Conservation (phyloP, 2,888 invertebrate genomes). For the Calameuta pallipes region DNA sequence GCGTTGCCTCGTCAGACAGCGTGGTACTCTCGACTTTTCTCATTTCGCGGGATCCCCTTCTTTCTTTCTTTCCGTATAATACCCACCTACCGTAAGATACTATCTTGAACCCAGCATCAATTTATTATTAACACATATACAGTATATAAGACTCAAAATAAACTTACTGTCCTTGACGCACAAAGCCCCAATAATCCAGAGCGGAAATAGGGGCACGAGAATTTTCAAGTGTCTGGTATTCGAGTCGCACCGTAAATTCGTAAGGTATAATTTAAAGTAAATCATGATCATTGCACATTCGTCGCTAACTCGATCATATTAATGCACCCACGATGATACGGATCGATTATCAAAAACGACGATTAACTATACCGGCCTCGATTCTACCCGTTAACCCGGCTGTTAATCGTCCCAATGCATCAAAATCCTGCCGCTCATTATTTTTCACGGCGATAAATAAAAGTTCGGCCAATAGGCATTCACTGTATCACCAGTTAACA, state of each 20-base stretch:
- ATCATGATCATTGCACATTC: slow-evolving; percentile 58
- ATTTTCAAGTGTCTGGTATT: slow-evolving; percentile 48
- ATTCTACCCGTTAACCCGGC: neutral
- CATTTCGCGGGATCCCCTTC: neutral
- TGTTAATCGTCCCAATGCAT: neutral
- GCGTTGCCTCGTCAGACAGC: neutral
- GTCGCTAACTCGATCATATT: slow-evolving; percentile 42
- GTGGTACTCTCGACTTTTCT: neutral
- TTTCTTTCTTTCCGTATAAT: neutral
- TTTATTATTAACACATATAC: neutral
- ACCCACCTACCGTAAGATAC: neutral
- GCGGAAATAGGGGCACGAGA: slow-evolving; percentile 53
- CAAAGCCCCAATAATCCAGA: slow-evolving; percentile 61
- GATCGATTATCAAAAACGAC: neutral
- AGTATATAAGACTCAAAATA: neutral
- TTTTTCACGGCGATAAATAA: neutral
- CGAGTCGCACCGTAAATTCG: slow-evolving; percentile 45
- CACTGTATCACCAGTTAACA: too few relatives aligned
- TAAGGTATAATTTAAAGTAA: slow-evolving; percentile 50
- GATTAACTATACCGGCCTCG: neutral
- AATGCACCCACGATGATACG: slow-evolving; percentile 17
- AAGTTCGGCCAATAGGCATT: too few relatives aligned
- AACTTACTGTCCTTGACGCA: slow-evolving; percentile 64
- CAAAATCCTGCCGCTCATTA: neutral
- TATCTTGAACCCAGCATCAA: neutral